These are phyloP conservation scores for Seriola aureovittata DNA, from an alignment of 2,113 vertebrate genomes.

Conservation along the genomic window DNA sequence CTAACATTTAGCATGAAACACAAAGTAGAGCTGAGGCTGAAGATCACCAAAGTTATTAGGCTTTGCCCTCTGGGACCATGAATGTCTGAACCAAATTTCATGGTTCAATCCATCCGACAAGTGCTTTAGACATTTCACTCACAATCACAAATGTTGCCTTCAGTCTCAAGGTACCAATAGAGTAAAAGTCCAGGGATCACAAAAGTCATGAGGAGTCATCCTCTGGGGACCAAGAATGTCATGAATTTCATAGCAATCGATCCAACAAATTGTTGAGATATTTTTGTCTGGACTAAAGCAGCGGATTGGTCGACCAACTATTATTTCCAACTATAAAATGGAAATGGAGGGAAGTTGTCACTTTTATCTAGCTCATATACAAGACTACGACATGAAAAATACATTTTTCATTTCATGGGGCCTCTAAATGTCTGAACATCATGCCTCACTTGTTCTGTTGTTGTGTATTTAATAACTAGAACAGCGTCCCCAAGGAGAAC, in stretches of 20 bases:
- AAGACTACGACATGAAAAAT: constrained; percentile 40
- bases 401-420: constrained; percentile 10
- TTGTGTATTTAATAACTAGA: constrained; percentile 42
- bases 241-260: too few species aligned
- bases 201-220: too few species aligned
- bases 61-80: not conserved
- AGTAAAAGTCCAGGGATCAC: too few species aligned
- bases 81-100: not conserved
- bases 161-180: too few species aligned
- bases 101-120: not conserved
- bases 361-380: too few species aligned
- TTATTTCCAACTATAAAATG: too few species aligned
- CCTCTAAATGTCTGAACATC: constrained; percentile 10
- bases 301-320: too few species aligned
- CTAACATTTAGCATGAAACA: too few species aligned
- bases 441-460: constrained; percentile 28
- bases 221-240: too few species aligned
- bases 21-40: too few species aligned
- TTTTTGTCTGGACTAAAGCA: not conserved
- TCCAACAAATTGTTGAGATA: not conserved
- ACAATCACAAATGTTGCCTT: too few species aligned
- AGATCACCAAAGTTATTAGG: not conserved
- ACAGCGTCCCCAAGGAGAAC: constrained; percentile 45
- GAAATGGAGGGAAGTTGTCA: too few species aligned
- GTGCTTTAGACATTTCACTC: not conserved